Percentiles rank a stretch among this genome's conserved stretches.
phyloP scores from a whole-genome alignment of 2,113 vertebrate species.

The Rhizomys pruinosus region DNA sequence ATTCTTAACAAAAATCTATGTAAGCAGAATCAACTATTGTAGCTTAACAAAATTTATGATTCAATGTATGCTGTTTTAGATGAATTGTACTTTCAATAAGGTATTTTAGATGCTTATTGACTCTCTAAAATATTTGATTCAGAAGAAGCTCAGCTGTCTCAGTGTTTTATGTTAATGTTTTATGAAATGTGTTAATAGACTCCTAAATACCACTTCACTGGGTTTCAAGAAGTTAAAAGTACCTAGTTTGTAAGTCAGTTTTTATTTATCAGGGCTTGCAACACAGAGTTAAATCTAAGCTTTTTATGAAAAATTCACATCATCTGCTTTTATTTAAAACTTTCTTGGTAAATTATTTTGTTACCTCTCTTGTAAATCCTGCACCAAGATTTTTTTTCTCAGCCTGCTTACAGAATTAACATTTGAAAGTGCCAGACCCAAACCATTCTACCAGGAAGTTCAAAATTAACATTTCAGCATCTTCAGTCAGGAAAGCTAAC shows the following conservation, averaged over 20 bases:
- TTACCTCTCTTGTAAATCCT: not conserved
- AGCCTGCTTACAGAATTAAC: not conserved
- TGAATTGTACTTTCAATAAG: too few relatives aligned
- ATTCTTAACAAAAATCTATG: too few relatives aligned
- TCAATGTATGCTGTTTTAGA: too few relatives aligned
- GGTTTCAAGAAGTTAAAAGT: too few relatives aligned
- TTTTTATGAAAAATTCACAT: not conserved
- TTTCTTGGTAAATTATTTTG: not conserved
- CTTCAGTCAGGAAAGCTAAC: not conserved
- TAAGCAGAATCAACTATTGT: too few relatives aligned
- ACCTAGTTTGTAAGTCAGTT: not conserved
- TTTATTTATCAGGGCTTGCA: not conserved
- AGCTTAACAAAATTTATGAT: too few relatives aligned
- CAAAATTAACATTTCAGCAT: not conserved
- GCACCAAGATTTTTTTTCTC: not conserved
- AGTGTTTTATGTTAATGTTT: too few relatives aligned
- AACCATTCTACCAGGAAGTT: not conserved
- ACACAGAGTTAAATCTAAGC: not conserved
- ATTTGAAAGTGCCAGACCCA: not conserved
- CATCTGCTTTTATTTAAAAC: not conserved
- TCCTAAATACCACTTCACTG: too few relatives aligned
- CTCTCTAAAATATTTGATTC: too few relatives aligned
- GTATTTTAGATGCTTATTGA: too few relatives aligned
- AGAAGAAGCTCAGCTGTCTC: too few relatives aligned
- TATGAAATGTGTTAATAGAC: too few relatives aligned